Base-by-base conservation (phyloP, 2,888 invertebrate species). In the Ormyrus thymus region DNA sequence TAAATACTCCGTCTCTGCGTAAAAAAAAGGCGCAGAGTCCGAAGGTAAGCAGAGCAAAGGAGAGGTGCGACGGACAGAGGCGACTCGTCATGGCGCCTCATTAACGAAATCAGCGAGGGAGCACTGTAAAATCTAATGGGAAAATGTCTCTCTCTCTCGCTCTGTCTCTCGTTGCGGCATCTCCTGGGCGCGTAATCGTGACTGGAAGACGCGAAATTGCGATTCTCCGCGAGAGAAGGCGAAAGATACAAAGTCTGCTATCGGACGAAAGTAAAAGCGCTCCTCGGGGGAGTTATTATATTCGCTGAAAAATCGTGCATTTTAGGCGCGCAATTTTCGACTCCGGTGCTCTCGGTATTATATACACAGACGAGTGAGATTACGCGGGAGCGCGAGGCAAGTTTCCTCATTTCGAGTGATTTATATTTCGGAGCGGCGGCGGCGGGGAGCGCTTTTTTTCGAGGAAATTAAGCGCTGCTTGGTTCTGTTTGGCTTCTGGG, bases 251-350 rank as follows among this genome's bases (percentile, higher is more conserved):
- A 66, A 48, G 45, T 43, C 29, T 8, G 7, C 56, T 56, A 64
- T 64, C 65, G 50, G 29, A 58, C 51, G 45, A 7, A 66, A 70
- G 65, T 56, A 58, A 61, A 69, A 58, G 65, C 71, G 29, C 50
- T 29, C 29, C 3, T 29, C 53, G 43, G 15, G 9, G 65, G 75
- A 80, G 79, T 76, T 76, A 72, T 78, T 56, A 70, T 81, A 73
- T 68, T 68, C 79, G 69, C 73, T 80, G 74, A 72, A 72, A 55
- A 77, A 79, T 74, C 73, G 29, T 55, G 15, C 48, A 73, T 55
- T 78, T 64, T 68, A 68, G 72, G 29, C 29, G 29, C 29, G 29
- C 29, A 29, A 29, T 29, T 29, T 29, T 29, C 29, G 29, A 29
- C 29, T 29, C 29, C 29, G 29, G 29, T 4, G 29, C 29, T 29